These are phyloP conservation scores for Myotis davidii DNA, from an alignment of 2,113 vertebrate genomes.

Conservation along the genomic window DNA sequence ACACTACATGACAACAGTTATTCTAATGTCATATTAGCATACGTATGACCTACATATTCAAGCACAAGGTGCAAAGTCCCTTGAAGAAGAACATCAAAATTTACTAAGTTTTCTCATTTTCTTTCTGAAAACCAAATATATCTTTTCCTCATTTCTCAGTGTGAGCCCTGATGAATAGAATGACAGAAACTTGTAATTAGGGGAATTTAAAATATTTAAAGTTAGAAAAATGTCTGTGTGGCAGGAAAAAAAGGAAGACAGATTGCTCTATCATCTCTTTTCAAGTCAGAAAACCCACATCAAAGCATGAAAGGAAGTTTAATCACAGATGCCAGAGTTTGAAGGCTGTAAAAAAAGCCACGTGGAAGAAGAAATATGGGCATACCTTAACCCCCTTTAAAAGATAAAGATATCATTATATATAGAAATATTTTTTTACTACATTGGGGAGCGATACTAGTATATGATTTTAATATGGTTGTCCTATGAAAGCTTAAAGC, in stretches of 20 bases:
- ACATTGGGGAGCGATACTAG: neutral
- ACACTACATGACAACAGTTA: neutral
- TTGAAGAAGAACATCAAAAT: neutral
- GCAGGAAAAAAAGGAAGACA: neutral
- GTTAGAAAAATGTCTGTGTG: neutral
- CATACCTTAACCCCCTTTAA: neutral
- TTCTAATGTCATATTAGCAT: neutral
- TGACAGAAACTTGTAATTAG: constrained; percentile 34
- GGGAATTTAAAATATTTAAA: neutral
- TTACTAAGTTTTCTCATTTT: neutral
- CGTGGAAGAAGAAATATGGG: neutral
- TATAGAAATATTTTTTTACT: neutral
- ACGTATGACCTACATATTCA: too few relatives aligned
- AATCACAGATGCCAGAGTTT: neutral
- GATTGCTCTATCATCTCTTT: constrained; percentile 8
- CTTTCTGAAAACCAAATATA: constrained; percentile 8
- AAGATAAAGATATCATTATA: neutral
- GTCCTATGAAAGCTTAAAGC: neutral
- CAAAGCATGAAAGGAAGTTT: constrained; percentile 26
- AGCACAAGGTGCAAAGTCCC: neutral
- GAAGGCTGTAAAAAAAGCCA: neutral
- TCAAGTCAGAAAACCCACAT: constrained; percentile 17
- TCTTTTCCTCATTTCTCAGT: neutral
- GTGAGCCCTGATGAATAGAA: constrained; percentile 22
- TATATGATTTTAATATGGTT: neutral